phyloP scores from a whole-genome alignment of 2,113 vertebrate species.

The Macrotus californicus region DNA sequence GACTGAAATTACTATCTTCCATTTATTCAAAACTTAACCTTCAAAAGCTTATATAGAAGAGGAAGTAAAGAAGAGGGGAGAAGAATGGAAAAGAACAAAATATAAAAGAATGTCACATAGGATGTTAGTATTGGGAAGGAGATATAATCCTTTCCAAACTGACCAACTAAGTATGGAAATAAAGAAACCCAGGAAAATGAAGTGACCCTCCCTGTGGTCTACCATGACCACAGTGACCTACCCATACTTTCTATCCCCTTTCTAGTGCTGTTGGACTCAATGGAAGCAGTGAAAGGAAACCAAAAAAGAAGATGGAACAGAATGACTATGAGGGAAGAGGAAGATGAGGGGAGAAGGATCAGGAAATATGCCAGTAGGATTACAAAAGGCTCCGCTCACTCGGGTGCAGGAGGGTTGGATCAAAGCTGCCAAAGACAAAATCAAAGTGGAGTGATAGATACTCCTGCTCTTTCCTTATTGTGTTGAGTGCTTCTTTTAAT shows the following conservation, averaged over 20 bases:
- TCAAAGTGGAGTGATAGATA: not conserved
- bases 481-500: not conserved
- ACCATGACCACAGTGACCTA: too few species aligned
- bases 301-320: not conserved
- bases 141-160: not conserved
- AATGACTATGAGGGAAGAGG: not conserved
- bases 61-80: not conserved
- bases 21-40: not conserved
- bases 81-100: not conserved
- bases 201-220: not conserved
- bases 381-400: not conserved
- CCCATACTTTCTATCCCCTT: not conserved
- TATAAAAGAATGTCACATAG: not conserved
- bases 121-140: not conserved
- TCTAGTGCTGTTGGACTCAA: not conserved
- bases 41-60: not conserved
- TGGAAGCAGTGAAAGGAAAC: not conserved
- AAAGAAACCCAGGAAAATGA: not conserved
- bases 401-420: not conserved
- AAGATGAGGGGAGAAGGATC: not conserved
- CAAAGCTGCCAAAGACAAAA: not conserved
- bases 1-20: not conserved
- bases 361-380: not conserved
- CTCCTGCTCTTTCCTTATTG: not conserved
- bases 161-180: not conserved